phyloP scores from a whole-genome alignment of 2,113 vertebrate genomes.

The Corythaixoides concolor region DNA sequence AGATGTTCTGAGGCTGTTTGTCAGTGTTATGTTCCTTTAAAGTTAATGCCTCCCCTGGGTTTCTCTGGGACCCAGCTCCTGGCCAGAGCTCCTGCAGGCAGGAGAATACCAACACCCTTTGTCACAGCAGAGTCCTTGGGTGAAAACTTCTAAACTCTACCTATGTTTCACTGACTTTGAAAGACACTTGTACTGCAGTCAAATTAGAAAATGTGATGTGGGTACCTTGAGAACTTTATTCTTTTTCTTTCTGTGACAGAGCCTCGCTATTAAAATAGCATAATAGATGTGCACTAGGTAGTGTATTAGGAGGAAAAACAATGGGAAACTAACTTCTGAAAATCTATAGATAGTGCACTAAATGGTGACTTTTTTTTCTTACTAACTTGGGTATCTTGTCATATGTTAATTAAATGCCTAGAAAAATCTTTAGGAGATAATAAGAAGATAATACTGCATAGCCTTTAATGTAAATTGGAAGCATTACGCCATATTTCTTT shows the following conservation, averaged over 20 bases:
- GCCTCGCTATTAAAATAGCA: conserved; percentile 39
- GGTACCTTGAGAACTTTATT: conserved; percentile 22
- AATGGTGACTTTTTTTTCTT: conserved; percentile 27
- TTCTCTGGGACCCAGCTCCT: background rate
- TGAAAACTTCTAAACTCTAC: background rate
- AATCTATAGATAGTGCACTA: conserved; percentile 56
- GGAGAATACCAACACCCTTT: background rate
- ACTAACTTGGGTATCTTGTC: conserved; percentile 53
- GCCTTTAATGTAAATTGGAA: conserved; percentile 58
- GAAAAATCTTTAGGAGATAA: conserved; percentile 64
- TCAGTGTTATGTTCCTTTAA: accelerated
- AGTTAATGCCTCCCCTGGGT: background rate
- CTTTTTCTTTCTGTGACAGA: conserved; percentile 51
- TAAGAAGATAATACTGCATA: conserved; percentile 54
- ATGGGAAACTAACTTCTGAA: conserved; percentile 46
- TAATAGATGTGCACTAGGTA: conserved; percentile 25
- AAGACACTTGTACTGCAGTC: background rate
- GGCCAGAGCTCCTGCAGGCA: background rate
- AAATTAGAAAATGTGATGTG: background rate
- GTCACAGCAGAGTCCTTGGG: background rate
- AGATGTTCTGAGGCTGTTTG: background rate
- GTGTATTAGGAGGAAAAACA: conserved; percentile 48
- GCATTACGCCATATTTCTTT: background rate
- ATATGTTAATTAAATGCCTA: conserved; percentile 66
- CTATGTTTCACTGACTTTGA: background rate